phyloP scores from a whole-genome alignment of 2,797 vertebrate genomes.

The Antrozous pallidus region DNA sequence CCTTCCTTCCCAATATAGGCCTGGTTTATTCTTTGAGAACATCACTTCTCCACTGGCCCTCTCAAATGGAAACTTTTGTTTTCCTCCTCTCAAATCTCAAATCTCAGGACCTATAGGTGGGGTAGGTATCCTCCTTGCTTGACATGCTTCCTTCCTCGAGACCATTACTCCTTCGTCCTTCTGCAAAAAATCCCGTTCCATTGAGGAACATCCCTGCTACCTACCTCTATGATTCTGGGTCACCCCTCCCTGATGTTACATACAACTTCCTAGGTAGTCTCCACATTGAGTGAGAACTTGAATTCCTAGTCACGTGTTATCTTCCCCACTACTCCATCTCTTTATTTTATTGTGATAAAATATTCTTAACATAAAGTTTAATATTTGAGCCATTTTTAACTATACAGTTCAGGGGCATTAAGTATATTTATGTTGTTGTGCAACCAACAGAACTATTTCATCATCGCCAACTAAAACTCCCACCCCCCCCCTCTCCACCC shows the following conservation, averaged over 20 bases:
- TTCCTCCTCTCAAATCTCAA: constrained; percentile 4
- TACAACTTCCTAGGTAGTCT: too few species aligned
- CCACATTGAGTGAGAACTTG: too few species aligned
- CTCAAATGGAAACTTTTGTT: neutral
- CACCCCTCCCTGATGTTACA: neutral
- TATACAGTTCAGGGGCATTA: too few species aligned
- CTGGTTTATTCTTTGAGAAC: neutral
- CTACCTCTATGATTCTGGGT: neutral
- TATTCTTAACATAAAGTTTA: too few species aligned
- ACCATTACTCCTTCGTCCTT: neutral
- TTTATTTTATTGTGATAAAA: too few species aligned
- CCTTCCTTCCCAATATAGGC: neutral
- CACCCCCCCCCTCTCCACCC: too few species aligned
- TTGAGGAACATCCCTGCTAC: neutral
- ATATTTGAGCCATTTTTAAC: too few species aligned
- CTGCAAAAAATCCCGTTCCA: neutral
- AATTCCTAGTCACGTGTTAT: too few species aligned
- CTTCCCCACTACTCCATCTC: too few species aligned
- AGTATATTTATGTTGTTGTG: too few species aligned
- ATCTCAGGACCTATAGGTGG: neutral
- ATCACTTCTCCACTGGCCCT: neutral
- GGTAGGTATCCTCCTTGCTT: neutral
- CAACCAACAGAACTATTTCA: too few species aligned
- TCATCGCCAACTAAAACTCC: too few species aligned
- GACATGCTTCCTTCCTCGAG: neutral